Evolutionary conservation across 2,113 vertebrate genomes (phyloP).

Genomic region (Lepus americanus): DNA sequence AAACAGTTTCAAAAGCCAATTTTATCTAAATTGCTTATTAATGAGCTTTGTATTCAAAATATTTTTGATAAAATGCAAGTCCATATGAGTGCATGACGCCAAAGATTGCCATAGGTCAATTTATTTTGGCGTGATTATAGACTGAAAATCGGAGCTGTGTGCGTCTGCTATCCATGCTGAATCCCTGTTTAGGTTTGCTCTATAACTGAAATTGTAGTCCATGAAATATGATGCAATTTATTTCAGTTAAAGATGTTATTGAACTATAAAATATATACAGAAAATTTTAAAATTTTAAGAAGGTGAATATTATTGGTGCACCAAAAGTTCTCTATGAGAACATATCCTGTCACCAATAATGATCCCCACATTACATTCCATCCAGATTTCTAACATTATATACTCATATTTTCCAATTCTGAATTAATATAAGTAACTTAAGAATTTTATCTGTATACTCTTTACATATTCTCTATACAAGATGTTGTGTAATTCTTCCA

Average conservation of each 20-base stretch:
- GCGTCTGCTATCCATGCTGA: not conserved
- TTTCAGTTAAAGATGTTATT: conserved; percentile 42
- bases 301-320: not conserved
- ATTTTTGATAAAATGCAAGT: conserved; percentile 53
- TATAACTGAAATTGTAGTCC: conserved; percentile 14
- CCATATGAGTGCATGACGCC: not conserved
- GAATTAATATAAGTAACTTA: not conserved
- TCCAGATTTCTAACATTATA: not conserved
- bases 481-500: not conserved
- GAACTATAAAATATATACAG: not conserved
- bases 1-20: conserved; percentile 7
- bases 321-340: not conserved
- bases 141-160: not conserved
- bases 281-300: not conserved
- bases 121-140: conserved; percentile 6
- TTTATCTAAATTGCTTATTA: conserved; percentile 59
- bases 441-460: not conserved
- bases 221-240: not conserved
- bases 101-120: not conserved
- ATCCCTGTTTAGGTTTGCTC: not conserved
- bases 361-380: not conserved
- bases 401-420: not conserved
- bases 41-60: conserved; percentile 31
- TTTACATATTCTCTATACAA: not conserved
- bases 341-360: not conserved